Base-by-base conservation (phyloP, 2,113 vertebrate genomes). In the Cyprinus carpio region DNA sequence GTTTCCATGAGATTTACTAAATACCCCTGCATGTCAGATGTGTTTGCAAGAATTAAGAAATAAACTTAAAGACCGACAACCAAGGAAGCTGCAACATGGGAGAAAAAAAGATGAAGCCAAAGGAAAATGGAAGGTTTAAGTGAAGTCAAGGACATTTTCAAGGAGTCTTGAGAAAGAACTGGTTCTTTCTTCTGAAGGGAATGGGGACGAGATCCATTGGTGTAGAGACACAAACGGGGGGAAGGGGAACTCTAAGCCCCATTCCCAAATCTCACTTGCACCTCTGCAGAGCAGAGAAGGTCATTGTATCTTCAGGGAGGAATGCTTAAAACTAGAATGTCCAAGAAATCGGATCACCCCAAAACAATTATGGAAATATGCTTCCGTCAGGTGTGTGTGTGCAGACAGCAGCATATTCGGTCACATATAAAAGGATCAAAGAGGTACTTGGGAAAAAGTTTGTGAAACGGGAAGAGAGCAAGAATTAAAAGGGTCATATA, bases 91-190 rank as follows among this genome's bases (percentile, higher is more conserved):
- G 82, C 86, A 90, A 91, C 88, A 23, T 72, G 51, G 81, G 83
- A 88, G 69, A 90, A 91, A 93, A 91, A 91, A 90, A 88, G 80
- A 85, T 90, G 88, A 88, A 91, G 91, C 87, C 92, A 90, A 80
- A 84, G 85, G 86, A 90, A 75, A 23, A 80, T 25, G 89, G 90
- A 89, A 31, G 84, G 49, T 84, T 49, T 27, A 81, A 88, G 89
- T 87, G 87, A 90, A 93, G 89, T 87, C 88, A 90, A 93, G 92
- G 92, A 93, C 92, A 88, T 88, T 90, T 87, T 76, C 77, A 56
- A 29, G 25, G 84, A 85, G 88, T 90, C 92, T 88, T 43, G 3
- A 87, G 90, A 91, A 88, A 84, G 83, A 89, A 89, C 60, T 34
- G 77, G 87, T 85, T 85, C 74, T 40, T 81, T 83, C 87, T 83